These are phyloP conservation scores for Rhagium mordax DNA, from an alignment of 2,888 invertebrate species.

Conservation along the genomic window DNA sequence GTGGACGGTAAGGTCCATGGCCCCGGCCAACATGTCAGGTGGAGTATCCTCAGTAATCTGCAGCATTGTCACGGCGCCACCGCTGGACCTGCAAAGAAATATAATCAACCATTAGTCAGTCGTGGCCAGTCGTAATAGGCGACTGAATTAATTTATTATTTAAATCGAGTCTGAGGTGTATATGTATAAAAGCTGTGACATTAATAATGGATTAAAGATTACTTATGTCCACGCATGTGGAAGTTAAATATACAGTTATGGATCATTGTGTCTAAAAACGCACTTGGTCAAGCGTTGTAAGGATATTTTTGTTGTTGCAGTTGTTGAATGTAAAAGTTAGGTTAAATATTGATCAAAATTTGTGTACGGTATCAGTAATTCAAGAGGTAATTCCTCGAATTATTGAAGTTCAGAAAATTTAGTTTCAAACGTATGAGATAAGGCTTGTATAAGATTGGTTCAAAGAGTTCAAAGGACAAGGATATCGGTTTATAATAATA, in stretches of 20 bases:
- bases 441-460: too few species aligned
- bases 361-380: too few species aligned
- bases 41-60: slow-evolving; percentile 80
- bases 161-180: slow-evolving; percentile 8
- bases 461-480: too few species aligned
- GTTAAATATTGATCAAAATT: too few species aligned
- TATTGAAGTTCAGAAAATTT: too few species aligned
- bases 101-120: slow-evolving; percentile 31
- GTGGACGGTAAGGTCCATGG: slow-evolving; percentile 79
- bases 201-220: slow-evolving; percentile 26
- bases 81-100: slow-evolving; percentile 55
- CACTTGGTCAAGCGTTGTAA: not conserved
- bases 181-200: slow-evolving; percentile 9
- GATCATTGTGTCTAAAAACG: not conserved
- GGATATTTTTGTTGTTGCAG: not conserved
- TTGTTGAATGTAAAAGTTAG: too few species aligned
- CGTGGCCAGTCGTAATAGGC: slow-evolving; percentile 1
- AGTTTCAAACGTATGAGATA: too few species aligned
- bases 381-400: too few species aligned
- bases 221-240: not conserved
- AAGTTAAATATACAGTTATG: slow-evolving; percentile 17
- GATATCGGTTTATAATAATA: too few species aligned
- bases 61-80: slow-evolving; percentile 67
- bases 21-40: slow-evolving; percentile 79
- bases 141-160: slow-evolving; percentile 1